These are phyloP conservation scores for Atta texana DNA, from an alignment of 1,140 invertebrate species.

Conservation along the genomic window DNA sequence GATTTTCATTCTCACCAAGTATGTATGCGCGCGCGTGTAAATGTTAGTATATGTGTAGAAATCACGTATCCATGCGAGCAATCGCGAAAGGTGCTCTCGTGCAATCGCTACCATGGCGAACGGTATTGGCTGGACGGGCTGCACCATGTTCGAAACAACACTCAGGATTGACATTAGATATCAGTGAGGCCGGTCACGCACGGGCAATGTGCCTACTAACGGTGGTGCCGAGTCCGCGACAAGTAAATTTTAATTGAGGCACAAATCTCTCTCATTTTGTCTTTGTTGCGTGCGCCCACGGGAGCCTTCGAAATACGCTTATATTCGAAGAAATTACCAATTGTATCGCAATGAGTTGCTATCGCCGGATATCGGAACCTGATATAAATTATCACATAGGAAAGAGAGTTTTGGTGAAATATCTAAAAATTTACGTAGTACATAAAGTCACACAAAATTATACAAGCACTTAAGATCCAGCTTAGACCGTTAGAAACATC, in stretches of 20 bases:
- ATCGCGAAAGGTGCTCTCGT: conserved; percentile 29
- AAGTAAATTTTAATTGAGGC: conserved; percentile 71
- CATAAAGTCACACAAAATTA: too few species aligned
- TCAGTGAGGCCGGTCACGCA: conserved; percentile 67
- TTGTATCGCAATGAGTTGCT: not conserved
- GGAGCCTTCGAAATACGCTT: not conserved
- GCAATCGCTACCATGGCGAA: conserved; percentile 21
- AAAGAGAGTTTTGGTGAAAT: not conserved
- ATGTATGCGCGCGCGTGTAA: not conserved
- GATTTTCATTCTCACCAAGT: conserved; percentile 45
- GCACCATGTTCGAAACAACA: conserved; percentile 65
- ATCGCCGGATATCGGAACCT: not conserved
- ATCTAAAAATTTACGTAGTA: not conserved
- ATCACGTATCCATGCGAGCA: conserved; percentile 60
- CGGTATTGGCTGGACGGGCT: conserved; percentile 8
- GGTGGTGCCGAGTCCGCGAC: conserved; percentile 3
- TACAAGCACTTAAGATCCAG: too few species aligned
- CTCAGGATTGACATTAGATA: conserved; percentile 72
- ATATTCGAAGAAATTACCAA: not conserved
- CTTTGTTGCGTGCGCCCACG: conserved; percentile 46
- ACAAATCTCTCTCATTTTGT: conserved; percentile 60
- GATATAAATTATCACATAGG: not conserved
- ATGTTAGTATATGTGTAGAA: conserved; percentile 53
- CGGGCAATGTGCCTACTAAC: conserved; percentile 51
- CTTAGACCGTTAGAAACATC: too few species aligned